Conservation (phyloP, 2,888 invertebrate species). For the Acrocera orbiculus region DNA sequence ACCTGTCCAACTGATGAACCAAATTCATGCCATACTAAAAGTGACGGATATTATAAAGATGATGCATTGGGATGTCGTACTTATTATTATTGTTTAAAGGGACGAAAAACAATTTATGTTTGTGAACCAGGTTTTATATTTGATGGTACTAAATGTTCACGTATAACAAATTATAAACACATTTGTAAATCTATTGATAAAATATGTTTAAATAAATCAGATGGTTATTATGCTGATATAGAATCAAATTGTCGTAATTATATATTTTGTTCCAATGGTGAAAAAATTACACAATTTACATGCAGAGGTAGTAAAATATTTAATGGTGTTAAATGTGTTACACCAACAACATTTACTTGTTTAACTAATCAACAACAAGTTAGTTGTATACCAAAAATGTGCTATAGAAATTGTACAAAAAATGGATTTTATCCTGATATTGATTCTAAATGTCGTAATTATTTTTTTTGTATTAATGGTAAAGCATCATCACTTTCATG, state of each 20-base stretch:
- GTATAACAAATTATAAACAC: conserved; percentile 14
- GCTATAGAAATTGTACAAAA: conserved; percentile 15
- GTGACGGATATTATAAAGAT: conserved; percentile 38
- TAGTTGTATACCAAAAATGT: conserved; percentile 20
- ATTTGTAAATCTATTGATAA: too few species aligned
- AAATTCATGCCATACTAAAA: conserved; percentile 35
- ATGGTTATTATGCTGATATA: conserved; percentile 40
- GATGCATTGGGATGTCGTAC: conserved; percentile 36
- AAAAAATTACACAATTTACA: conserved; percentile 36
- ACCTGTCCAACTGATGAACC: conserved; percentile 33
- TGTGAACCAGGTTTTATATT: conserved; percentile 36
- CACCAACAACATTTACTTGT: conserved; percentile 31
- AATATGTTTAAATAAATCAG: conserved; percentile 32
- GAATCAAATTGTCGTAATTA: conserved; percentile 39
- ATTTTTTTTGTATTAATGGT: conserved; percentile 41
- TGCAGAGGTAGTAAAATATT: conserved; percentile 40
- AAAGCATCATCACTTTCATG: conserved; percentile 34
- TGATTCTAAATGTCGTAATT: conserved; percentile 32
- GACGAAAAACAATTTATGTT: conserved; percentile 39
- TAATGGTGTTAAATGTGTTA: conserved; percentile 39
- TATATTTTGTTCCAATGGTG: conserved; percentile 40
- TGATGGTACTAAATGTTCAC: conserved; percentile 36
- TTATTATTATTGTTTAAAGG: conserved; percentile 39
- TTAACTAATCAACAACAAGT: conserved; percentile 21
- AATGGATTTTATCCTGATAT: conserved; percentile 40